Evolutionary conservation across 1,140 invertebrate species (phyloP), one percentile per base, ranked within the genome.

Genomic region (Calliphora vicina): DNA sequence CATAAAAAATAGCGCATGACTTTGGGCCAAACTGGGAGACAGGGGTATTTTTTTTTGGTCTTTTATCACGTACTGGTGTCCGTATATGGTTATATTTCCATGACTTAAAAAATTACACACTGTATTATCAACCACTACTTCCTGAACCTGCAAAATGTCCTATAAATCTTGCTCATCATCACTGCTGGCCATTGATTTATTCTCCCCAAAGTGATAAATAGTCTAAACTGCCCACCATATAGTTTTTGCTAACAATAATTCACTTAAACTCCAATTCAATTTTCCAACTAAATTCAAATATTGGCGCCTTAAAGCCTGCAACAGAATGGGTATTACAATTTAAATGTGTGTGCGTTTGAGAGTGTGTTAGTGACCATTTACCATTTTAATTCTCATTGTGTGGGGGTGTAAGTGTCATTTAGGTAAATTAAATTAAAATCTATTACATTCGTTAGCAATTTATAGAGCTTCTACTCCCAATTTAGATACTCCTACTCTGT

Each of bases 361-460:
- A 1, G 8, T 57, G 45, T 57, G 20, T 20, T 67, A 4, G 23
- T 25, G 6, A 25, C 25, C 17, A 17, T 50, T 17, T 43, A 43
- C 42, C 42, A 43, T 6, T 12, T 6, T n/a, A 43, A 50, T n/a
- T 50, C 45, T 35, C 35, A 35, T 35, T 1, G 35, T 35, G 35
- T 35, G 4, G 12, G n/a, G 61, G 20, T 23, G 61, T 20, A 23
- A 25, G n/a, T 20, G 61, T 23, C 20, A 67, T 67, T 67, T 67
- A 67, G 23, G 23, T 67, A 67, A 67, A 67, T 67, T 67, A 25
- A 67, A 67, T 67, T 67, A 67, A 67, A 67, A 67, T 67, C 61
- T 23, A 67, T 67, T 67, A 67, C 23, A 25, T 67, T 67, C 0
- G 17, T 23, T 67, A 57, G 61, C 45, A 50, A 13, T 35, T 35